Conservation (phyloP, 2,888 invertebrate species). For the Conchocele bisecta region DNA sequence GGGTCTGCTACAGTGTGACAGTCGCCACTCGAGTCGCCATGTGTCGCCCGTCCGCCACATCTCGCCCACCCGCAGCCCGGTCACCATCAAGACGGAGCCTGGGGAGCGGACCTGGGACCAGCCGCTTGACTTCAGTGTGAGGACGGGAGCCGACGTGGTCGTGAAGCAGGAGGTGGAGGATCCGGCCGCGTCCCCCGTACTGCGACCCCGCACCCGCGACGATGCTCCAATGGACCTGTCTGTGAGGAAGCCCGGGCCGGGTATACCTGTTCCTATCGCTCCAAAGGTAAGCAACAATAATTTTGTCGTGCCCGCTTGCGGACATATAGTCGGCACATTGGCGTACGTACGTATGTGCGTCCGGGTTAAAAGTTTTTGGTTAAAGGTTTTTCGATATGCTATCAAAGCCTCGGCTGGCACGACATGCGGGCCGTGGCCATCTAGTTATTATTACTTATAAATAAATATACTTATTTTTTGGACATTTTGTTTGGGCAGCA, state of each 20-base stretch:
- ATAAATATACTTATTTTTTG: no score
- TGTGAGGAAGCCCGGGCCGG: conserved; percentile 29
- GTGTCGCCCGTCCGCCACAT: not conserved
- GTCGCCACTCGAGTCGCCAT: conserved; percentile 40
- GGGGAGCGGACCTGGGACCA: conserved; percentile 55
- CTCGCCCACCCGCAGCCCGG: conserved; percentile 30
- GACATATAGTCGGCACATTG: no score
- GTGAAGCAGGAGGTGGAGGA: conserved; percentile 10
- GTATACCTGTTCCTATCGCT: conserved; percentile 38
- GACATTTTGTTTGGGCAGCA: no score
- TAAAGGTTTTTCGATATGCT: no score
- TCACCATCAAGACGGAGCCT: conserved; percentile 59
- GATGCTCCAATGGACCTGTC: conserved; percentile 75
- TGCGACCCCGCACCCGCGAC: not conserved
- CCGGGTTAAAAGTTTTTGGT: no score
- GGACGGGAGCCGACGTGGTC: conserved; percentile 33
- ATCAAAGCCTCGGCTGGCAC: no score
- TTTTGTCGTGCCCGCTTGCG: no score
- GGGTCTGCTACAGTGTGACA: conserved; percentile 22
- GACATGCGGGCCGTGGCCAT: no score
- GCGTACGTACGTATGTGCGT: no score
- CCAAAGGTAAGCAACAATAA: conserved; percentile 29
- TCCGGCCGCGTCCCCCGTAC: not conserved
- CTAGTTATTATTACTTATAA: no score
- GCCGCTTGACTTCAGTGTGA: conserved; percentile 79